Evolutionary conservation across 2,797 vertebrate species (phyloP), one percentile per base, ranked within the genome.

Genomic region (Aeoliscus strigatus): DNA sequence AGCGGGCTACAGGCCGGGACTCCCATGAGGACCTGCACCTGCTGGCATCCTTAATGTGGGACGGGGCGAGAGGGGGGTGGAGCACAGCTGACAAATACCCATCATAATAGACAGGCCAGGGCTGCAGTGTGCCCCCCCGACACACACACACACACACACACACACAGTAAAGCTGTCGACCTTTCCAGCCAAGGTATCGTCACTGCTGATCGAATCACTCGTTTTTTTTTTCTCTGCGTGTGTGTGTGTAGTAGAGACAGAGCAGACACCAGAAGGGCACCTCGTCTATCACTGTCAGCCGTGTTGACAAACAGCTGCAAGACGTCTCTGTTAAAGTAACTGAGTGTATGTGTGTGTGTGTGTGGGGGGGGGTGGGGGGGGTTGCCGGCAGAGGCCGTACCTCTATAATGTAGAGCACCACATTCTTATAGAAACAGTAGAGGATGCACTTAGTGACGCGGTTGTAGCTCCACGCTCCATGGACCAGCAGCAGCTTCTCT

Each of bases 361-460:
- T 54, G 45, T 34, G 44, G 21, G 57, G 25, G 35, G 39, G 38
- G 41, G 52, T 26, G 33, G 32, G 8, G 32, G 33, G 45, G 56
- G 53, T 61, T 51, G 62, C 45, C 26, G n/a, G 39, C 6, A 15
- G 13, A 10, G 43, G 41, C 66, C 88, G 79, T 84, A 99, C 96
- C 96, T 99, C 96, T 21, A 99, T 99, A 59, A 99, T 99, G 81
- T 99, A 99, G 34, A 99, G 89, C 43, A 99, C 96, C 69, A 99
- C 94, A 3, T 98, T 99, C 88, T 99, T 99, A 70, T 99, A 99
- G 88, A 99, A 99, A 77, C 94, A 97, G 82, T 99, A 99, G 42
- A 98, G 81, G 75, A 98, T 98, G 79, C 96, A 98, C 83, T 98
- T 98, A 60, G 95, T 97, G 75, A 98, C 94, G 14, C 96, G 90